A percentile compares a stretch with the other conserved stretches of the same genome.
These are phyloP conservation scores for Seriola dumerili DNA, from an alignment of 2,113 vertebrate species.

Conservation along the genomic window DNA sequence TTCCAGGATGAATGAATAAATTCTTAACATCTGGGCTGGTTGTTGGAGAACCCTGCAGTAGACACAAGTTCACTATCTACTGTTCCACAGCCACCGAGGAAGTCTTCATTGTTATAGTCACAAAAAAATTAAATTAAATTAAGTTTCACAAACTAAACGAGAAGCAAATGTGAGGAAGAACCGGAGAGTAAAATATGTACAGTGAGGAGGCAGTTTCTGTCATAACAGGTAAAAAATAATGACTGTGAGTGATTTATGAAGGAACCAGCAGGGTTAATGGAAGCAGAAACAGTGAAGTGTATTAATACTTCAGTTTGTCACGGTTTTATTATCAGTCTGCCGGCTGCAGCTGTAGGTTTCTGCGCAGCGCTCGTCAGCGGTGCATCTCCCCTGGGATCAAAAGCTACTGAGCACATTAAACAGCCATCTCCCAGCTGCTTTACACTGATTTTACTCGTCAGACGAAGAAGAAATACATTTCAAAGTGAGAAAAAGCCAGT, in stretches of 20 bases:
- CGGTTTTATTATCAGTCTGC: constrained; percentile 20
- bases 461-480: constrained; percentile 3
- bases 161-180: not conserved
- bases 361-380: not conserved
- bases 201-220: not conserved
- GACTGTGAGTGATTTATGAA: constrained; percentile 3
- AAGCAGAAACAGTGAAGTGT: not conserved
- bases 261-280: constrained; percentile 11
- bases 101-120: not conserved
- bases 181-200: not conserved
- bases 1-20: not conserved
- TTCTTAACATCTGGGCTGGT: not conserved
- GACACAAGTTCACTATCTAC: not conserved
- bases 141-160: not conserved
- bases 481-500: not conserved
- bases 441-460: constrained; percentile 20
- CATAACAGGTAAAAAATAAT: not conserved
- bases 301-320: constrained; percentile 17
- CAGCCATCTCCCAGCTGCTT: constrained; percentile 29
- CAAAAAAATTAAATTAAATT: not conserved
- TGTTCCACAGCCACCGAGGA: too few species aligned
- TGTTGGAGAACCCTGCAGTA: not conserved
- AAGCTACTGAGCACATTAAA: constrained; percentile 26
- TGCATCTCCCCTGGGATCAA: constrained; percentile 42
- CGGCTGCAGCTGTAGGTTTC: constrained; percentile 22